These are phyloP conservation scores for Athalia cordata DNA, from an alignment of 2,888 invertebrate genomes.

Conservation along the genomic window DNA sequence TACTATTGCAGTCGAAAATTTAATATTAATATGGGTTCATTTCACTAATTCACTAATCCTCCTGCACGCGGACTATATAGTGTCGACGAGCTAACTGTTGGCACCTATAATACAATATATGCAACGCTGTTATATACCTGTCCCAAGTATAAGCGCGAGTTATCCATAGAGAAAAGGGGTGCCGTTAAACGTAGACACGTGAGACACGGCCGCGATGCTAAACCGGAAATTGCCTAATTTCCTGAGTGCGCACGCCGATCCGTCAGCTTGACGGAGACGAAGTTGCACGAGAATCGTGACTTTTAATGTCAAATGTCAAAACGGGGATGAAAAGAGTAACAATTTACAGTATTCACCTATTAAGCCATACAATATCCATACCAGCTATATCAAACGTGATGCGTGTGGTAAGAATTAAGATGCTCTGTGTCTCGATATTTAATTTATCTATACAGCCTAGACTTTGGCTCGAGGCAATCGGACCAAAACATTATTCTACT, in stretches of 20 bases:
- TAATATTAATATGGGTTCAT: too few species aligned
- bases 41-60: too few species aligned
- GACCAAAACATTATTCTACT: too few species aligned
- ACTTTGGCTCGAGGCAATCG: too few species aligned
- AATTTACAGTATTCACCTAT: constrained; percentile 26
- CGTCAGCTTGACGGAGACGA: constrained; percentile 72
- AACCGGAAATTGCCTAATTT: constrained; percentile 74
- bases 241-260: constrained; percentile 73
- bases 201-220: constrained; percentile 60
- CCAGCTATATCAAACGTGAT: too few species aligned
- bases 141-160: constrained; percentile 5
- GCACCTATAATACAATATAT: not conserved
- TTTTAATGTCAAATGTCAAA: constrained; percentile 73
- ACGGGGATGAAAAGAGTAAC: constrained; percentile 60
- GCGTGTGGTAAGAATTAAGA: too few species aligned
- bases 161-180: constrained; percentile 50
- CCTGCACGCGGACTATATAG: too few species aligned
- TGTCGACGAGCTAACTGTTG: not conserved
- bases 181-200: constrained; percentile 72
- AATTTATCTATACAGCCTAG: too few species aligned
- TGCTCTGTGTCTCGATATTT: too few species aligned
- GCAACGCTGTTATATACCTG: not conserved
- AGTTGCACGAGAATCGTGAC: constrained; percentile 70
- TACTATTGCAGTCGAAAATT: too few species aligned
- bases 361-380: too few species aligned